Evolutionary conservation across 2,888 invertebrate species (phyloP), one percentile per base, ranked within the genome.

Genomic region (Plemyria rubiginata): DNA sequence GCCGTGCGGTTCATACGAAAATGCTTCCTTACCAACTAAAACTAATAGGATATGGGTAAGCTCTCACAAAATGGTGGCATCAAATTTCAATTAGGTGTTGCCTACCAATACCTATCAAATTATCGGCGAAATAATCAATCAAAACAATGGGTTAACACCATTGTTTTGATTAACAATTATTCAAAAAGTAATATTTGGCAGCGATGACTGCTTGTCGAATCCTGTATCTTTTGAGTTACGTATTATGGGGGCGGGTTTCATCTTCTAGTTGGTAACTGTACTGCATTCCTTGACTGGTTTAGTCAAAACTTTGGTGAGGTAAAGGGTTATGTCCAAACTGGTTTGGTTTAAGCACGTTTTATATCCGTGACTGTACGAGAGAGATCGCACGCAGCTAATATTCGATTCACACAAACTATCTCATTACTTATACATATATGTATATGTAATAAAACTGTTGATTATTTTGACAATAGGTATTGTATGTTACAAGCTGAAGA

Each of bases 1-100:
- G 6, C 8, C 32, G 32, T 32, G 6, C 32, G 8, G 32, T 5
- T 32, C 1, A 16, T 8, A 9, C 43, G 0, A 3, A 62, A 50
- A 45, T 5, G 22, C 1, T 28, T 4, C 11, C 53, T 36, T 11
- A 49, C 11, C 12, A 38, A 32, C 16, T 40, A 48, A 52, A 36
- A 22, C 16, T 48, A 52, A 48, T 36, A 57, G 51, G 52, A 43
- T 49, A 36, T 22, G 7, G n/a, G 32, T 56, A 54, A 43, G 46
- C 55, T 55, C 58, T 53, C 56, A 38, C 49, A 48, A 9, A 54
- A 48, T 50, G n/a, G 5, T 48, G 43, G 54, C 58, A 29, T 70
- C 54, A 50, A 64, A 54, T 70, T 70, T 49, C 70, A 49, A 51
- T 46, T 36, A 40, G 61, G 57, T 66, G 49, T 67, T 54, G 38